Evolutionary conservation across 2,888 invertebrate species (phyloP).

Genomic region (Netelia melanura): DNA sequence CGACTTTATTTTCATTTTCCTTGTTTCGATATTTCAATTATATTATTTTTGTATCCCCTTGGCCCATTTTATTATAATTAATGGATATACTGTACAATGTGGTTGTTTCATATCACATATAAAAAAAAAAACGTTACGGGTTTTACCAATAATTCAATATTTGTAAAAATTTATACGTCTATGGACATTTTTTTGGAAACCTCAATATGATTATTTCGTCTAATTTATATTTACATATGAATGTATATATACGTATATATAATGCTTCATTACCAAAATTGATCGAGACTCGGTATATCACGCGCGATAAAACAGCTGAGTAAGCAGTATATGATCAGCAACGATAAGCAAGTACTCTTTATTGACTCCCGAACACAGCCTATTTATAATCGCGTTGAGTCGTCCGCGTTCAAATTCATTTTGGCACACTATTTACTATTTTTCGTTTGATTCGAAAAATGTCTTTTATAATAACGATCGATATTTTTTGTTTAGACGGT

Average conservation of each 20-base stretch:
- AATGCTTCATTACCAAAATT: conserved; percentile 13
- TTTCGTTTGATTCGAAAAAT: background rate
- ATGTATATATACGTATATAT: background rate
- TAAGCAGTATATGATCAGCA: too few relatives aligned
- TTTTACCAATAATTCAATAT: conserved; percentile 11
- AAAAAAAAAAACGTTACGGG: conserved; percentile 33
- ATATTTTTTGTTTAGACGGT: background rate
- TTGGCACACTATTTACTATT: background rate
- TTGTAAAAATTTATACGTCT: conserved; percentile 11
- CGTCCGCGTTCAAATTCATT: background rate
- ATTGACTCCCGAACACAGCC: background rate
- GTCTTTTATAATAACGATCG: background rate
- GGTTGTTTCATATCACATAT: conserved; percentile 9
- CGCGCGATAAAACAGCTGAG: background rate
- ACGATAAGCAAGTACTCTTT: conserved; percentile 5
- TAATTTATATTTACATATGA: background rate
- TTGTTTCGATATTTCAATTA: background rate
- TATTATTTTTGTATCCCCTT: background rate
- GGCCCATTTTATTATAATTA: conserved; percentile 3
- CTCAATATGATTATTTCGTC: too few relatives aligned
- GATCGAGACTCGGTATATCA: conserved; percentile 25
- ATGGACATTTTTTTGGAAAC: background rate
- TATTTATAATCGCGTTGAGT: conserved; percentile 7
- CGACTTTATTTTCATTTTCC: conserved; percentile 10
- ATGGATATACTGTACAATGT: conserved; percentile 28